These are phyloP conservation scores for Chrysolina haemoptera DNA, from an alignment of 2,888 invertebrate species.

Conservation along the genomic window DNA sequence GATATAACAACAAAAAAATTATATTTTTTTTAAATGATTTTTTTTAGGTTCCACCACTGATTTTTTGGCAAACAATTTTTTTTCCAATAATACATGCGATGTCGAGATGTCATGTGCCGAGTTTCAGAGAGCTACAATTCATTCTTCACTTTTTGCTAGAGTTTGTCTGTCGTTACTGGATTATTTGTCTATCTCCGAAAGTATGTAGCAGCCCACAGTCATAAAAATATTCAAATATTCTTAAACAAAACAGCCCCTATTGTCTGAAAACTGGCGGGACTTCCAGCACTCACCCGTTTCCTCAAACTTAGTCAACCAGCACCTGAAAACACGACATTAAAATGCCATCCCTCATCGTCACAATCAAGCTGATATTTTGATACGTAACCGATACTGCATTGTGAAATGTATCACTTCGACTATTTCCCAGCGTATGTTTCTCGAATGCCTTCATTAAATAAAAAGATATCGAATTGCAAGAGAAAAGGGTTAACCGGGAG, in stretches of 20 bases:
- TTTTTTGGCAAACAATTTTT: too few species aligned
- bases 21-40: too few species aligned
- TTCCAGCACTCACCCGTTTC: neutral
- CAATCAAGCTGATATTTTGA: conserved; percentile 41
- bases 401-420: conserved; percentile 10
- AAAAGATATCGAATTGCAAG: conserved; percentile 32
- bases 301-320: conserved; percentile 5
- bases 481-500: conserved; percentile 22
- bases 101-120: too few species aligned
- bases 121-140: too few species aligned
- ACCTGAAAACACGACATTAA: conserved; percentile 25
- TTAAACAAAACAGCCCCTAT: neutral
- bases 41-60: too few species aligned
- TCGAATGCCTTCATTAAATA: conserved; percentile 24
- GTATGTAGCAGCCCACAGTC: too few species aligned
- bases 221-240: neutral
- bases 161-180: too few species aligned
- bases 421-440: conserved; percentile 27
- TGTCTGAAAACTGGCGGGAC: neutral
- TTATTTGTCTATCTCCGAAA: too few species aligned
- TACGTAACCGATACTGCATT: conserved; percentile 35
- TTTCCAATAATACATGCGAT: too few species aligned
- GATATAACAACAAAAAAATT: too few species aligned
- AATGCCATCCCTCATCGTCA: conserved; percentile 36
- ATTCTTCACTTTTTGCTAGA: too few species aligned